A percentile compares a stretch with the other conserved stretches of the same genome.
Evolutionary conservation across 2,797 vertebrate species (phyloP).

Genomic region (Hafferia zeledoni): DNA sequence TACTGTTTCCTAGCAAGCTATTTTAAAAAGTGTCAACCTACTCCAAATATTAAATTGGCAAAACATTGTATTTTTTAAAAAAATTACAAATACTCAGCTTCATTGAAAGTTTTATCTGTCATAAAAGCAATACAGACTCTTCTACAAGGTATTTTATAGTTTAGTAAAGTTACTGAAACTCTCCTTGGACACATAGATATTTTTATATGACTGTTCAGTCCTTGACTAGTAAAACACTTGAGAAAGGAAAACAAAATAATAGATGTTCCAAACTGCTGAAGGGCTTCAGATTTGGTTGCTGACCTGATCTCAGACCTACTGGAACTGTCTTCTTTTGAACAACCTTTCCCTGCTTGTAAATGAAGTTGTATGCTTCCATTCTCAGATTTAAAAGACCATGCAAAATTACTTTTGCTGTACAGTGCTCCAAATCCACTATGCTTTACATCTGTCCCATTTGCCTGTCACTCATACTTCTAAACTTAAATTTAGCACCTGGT

Average conservation of each 20-base stretch:
- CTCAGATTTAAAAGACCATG: slow-evolving; percentile 28
- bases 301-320: neutral
- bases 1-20: neutral
- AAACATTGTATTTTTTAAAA: neutral
- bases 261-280: neutral
- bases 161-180: neutral
- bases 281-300: neutral
- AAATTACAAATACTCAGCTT: neutral
- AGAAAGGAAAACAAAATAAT: neutral
- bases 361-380: neutral
- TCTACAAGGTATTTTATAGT: neutral
- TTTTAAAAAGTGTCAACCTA: neutral
- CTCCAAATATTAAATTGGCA: neutral
- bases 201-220: neutral
- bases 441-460: neutral
- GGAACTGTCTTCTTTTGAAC: neutral
- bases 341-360: neutral
- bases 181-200: neutral
- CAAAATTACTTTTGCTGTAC: slow-evolving; percentile 40
- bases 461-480: slow-evolving; percentile 43
- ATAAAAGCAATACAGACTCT: neutral
- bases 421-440: slow-evolving; percentile 10
- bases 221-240: neutral
- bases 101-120: neutral
- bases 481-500: slow-evolving; percentile 52